These are phyloP conservation scores for Iguana delicatissima DNA, from an alignment of 2,797 vertebrate species.

Conservation along the genomic window DNA sequence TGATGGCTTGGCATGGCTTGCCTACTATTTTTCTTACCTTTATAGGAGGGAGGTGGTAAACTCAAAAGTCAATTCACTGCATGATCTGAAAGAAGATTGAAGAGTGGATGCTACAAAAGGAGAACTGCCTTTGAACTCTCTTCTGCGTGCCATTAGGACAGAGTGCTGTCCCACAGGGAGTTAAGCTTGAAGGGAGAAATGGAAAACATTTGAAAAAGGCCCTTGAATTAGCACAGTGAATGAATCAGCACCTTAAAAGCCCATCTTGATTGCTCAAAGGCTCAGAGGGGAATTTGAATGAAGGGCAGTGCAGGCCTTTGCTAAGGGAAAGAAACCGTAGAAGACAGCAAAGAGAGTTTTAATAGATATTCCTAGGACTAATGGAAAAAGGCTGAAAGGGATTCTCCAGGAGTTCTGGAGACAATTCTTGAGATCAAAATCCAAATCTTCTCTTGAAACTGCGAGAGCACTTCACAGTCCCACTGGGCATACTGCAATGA, in stretches of 20 bases:
- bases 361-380: constrained; percentile 37
- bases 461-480: constrained; percentile 28
- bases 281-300: constrained; percentile 48
- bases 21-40: not conserved
- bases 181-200: constrained; percentile 37
- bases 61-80: not conserved
- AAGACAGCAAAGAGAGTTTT: constrained; percentile 4
- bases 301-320: constrained; percentile 37
- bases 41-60: not conserved
- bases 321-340: constrained; percentile 44
- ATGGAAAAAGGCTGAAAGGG: constrained; percentile 7
- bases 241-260: constrained; percentile 54
- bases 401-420: constrained; percentile 45
- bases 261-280: constrained; percentile 26
- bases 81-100: not conserved
- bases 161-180: constrained; percentile 45
- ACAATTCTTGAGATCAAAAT: constrained; percentile 26
- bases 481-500: not conserved
- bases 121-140: constrained; percentile 33
- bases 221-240: constrained; percentile 49
- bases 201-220: constrained; percentile 46
- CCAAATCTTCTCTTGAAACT: constrained; percentile 1
- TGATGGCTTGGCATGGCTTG: not conserved
- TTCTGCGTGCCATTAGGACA: constrained; percentile 22
- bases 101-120: not conserved